phyloP scores from a whole-genome alignment of 2,888 invertebrate genomes.

The Tiliacea aurago region DNA sequence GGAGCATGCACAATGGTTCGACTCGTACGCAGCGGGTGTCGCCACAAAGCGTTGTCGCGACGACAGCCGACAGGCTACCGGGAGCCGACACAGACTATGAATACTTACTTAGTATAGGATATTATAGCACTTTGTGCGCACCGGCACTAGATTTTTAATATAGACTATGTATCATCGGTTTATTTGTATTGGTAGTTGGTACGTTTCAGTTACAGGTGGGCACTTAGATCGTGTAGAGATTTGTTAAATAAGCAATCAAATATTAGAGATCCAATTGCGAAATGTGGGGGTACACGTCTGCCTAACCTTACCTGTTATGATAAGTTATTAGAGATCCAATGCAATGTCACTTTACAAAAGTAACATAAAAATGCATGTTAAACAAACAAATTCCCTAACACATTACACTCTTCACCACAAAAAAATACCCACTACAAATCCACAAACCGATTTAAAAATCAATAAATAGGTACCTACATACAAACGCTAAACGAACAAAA shows the following conservation, averaged over 20 bases:
- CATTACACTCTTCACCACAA: not conserved
- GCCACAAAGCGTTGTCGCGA: slow-evolving; percentile 77
- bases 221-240: not conserved
- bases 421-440: slow-evolving; percentile 7
- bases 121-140: slow-evolving; percentile 47
- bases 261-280: not conserved
- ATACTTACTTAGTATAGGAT: slow-evolving; percentile 49
- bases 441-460: slow-evolving; percentile 30
- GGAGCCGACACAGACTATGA: slow-evolving; percentile 53
- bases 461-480: slow-evolving; percentile 10
- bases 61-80: slow-evolving; percentile 74
- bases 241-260: not conserved
- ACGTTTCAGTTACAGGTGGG: not conserved
- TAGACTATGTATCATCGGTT: slow-evolving; percentile 20
- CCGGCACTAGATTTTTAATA: slow-evolving; percentile 43
- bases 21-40: slow-evolving; percentile 70
- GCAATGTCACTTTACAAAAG: too few species aligned
- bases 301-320: too few species aligned
- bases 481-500: slow-evolving; percentile 42
- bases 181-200: slow-evolving; percentile 21
- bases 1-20: slow-evolving; percentile 58
- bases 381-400: not conserved
- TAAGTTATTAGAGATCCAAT: too few species aligned
- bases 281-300: too few species aligned
- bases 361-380: too few species aligned